Percentiles rank a stretch among this genome's conserved stretches.
phyloP scores from a whole-genome alignment of 2,113 vertebrate genomes.

The Alouatta palliata region DNA sequence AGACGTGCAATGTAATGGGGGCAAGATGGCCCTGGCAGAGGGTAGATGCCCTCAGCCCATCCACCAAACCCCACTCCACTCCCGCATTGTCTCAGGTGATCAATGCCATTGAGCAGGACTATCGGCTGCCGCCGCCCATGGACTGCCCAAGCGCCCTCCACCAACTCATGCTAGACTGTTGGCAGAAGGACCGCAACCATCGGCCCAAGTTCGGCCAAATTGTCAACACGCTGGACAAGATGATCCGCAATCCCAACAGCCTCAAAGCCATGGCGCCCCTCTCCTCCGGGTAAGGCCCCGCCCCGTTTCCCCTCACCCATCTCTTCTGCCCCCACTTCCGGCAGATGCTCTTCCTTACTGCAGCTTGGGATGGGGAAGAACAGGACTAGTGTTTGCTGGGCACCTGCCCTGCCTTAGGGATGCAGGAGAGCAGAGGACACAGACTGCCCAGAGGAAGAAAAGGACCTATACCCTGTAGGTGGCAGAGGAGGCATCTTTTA shows the following conservation, averaged over 20 bases:
- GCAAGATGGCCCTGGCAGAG: not conserved
- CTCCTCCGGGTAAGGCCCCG: conserved; percentile 90
- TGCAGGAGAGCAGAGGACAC: not conserved
- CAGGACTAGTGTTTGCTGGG: not conserved
- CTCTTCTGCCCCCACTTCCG: not conserved
- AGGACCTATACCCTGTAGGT: not conserved
- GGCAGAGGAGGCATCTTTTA: not conserved
- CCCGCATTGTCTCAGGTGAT: conserved; percentile 88
- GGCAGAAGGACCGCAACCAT: conserved; percentile 98
- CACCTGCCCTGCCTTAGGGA: not conserved
- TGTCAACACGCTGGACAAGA: conserved; percentile 96
- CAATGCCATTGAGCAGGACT: conserved; percentile 97
- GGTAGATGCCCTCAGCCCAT: not conserved
- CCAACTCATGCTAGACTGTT: conserved; percentile 98
- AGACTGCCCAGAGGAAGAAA: not conserved
- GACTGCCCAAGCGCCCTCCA: conserved; percentile 95
- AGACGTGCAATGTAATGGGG: not conserved
- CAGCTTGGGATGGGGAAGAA: not conserved
- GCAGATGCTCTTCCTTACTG: not conserved
- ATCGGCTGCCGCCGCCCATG: conserved; percentile 95
- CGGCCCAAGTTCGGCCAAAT: conserved; percentile 96
- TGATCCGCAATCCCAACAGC: conserved; percentile 97
- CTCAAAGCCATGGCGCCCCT: conserved; percentile 95
- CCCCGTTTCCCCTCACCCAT: not conserved
- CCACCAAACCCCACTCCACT: not conserved